Base-by-base conservation (phyloP, 2,888 invertebrate genomes). In the Micropterix aruncella region DNA sequence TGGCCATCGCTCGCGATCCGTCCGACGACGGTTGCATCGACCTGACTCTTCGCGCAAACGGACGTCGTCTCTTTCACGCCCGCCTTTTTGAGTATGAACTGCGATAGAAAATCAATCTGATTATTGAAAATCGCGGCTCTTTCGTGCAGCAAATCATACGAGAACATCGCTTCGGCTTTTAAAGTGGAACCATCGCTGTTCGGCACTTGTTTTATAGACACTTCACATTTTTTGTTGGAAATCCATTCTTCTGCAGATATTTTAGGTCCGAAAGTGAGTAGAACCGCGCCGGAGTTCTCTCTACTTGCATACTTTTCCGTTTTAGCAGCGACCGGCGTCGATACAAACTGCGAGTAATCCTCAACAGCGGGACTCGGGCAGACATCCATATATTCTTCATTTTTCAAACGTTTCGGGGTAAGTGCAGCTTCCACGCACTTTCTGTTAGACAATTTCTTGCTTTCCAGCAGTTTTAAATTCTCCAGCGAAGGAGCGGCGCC, bases 1-100 rank as follows among this genome's bases (percentile, higher is more conserved):
- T 80, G 77, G 1, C 79, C 78, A 53, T 89, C 87, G 53, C 83
- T 83, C 51, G 79, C 77, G 50, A 92, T 74, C 41, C 85, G 75
- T 12, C 93, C 93, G 44, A 78, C 77, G 5, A 70, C 65, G 7
- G 52, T 49, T 3, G 67, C 63, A 50, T 68, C 67, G 5, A 60
- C 60, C 71, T 70, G 70, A 51, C 66, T 61, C 60, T 70, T 71
- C 45, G 64, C 61, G 46, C 62, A 58, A 9, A 70, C 68, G 19
- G 70, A 70, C 17, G 58, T 54, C 2, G 59, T 54, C 44, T 70
- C 67, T 49, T 57, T 57, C 19, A 71, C 56, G 40, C 58, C 61
- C 44, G 58, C 58, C 49, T 69, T 71, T 54, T 65, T 67, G 60
- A 67, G 61, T 27, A 71, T 65, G 52, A 61, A 65, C 50, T 65